Conservation (phyloP, 2,888 invertebrate genomes). For the Nymphalis urticae region DNA sequence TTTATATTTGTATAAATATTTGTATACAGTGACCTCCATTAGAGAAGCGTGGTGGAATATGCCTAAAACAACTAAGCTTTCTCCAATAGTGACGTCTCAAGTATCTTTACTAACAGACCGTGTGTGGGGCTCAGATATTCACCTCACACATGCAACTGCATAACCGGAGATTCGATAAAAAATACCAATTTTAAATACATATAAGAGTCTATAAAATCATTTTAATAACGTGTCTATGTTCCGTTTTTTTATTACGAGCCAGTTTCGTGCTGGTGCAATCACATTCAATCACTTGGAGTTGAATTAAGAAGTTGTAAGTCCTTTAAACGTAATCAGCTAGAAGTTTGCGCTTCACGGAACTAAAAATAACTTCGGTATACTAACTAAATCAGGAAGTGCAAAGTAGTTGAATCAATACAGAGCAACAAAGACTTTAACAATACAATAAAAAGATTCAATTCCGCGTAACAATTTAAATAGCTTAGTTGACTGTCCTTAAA, state of each 20-base stretch:
- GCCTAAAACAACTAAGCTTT: too few species aligned
- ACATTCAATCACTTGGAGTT: constrained; percentile 11
- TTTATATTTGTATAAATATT: too few species aligned
- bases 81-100: too few species aligned
- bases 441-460: constrained; percentile 8
- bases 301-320: constrained; percentile 20
- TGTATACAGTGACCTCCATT: too few species aligned
- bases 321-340: constrained; percentile 22
- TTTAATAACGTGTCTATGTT: neutral
- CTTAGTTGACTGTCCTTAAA: constrained; percentile 20
- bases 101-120: too few species aligned
- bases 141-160: too few species aligned
- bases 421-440: constrained; percentile 14
- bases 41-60: too few species aligned
- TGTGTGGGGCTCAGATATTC: too few species aligned
- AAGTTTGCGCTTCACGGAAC: constrained; percentile 16
- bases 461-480: constrained; percentile 4
- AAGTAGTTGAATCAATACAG: constrained; percentile 2
- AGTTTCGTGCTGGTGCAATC: neutral
- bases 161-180: neutral
- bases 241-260: neutral
- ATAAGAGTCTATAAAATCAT: too few species aligned
- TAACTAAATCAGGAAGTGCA: constrained; percentile 9
- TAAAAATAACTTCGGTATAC: constrained; percentile 28
- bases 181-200: too few species aligned